A percentile compares a stretch with the other conserved stretches of the same genome.
Evolutionary conservation across 2,797 vertebrate genomes (phyloP).

Genomic region (Taeniopygia guttata): DNA sequence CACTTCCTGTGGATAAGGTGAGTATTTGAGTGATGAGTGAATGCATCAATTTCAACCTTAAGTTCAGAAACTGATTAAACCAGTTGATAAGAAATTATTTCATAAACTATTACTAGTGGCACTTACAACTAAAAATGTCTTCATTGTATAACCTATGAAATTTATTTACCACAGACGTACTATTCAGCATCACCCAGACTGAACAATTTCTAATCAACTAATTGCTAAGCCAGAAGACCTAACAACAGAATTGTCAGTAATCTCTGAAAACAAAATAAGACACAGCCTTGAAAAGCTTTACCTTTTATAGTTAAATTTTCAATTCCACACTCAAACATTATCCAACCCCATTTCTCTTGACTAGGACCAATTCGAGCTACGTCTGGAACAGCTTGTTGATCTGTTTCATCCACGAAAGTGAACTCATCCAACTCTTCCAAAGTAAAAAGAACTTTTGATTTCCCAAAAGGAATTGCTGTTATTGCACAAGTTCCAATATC

Average conservation of each 20-base stretch:
- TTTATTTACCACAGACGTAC: not conserved
- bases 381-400: constrained; percentile 81
- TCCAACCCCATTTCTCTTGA: constrained; percentile 98
- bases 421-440: constrained; percentile 96
- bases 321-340: constrained; percentile 99
- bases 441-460: constrained; percentile 98
- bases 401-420: constrained; percentile 90
- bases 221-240: not conserved
- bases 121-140: not conserved
- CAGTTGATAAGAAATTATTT: not conserved
- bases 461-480: constrained; percentile 97
- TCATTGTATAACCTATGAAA: not conserved
- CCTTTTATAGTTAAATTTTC: constrained; percentile 98
- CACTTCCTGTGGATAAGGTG: not conserved
- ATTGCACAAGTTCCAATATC: constrained; percentile 94
- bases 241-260: not conserved
- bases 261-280: not conserved
- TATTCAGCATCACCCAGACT: not conserved
- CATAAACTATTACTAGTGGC: not conserved
- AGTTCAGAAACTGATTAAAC: not conserved
- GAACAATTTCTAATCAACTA: not conserved
- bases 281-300: constrained; percentile 31
- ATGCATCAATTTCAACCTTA: not conserved
- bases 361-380: constrained; percentile 80
- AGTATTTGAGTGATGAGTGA: not conserved